Base-by-base conservation (phyloP, 2,888 invertebrate species). In the Athrips mouffetella region DNA sequence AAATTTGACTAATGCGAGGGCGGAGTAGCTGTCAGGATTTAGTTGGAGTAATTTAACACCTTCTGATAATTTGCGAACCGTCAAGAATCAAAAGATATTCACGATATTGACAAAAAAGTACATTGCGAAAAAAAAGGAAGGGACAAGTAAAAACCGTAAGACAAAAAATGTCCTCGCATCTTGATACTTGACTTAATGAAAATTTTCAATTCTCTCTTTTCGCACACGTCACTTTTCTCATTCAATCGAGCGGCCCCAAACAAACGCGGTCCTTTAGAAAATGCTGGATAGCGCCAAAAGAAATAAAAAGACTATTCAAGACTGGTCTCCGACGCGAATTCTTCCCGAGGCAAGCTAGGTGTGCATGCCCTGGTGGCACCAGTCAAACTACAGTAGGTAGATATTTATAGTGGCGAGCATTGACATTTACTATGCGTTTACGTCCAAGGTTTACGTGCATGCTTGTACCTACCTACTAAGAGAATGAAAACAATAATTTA, bases 311-410 rank as follows among this genome's bases (percentile, higher is more conserved):
- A 73, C 62, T n/a, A 2, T 60, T 58, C 59, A 59, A 72, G 69
- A 70, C 72, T 63, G 49, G 59, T 58, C 73, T 58, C 85, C 85
- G 79, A 84, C 85, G 77, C 80, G 66, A 83, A 86, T 86, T 80
- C 84, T 76, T 60, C 60, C 41, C 68, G 67, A 67, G 62, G 70
- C 72, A 64, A 57, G 45, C 57, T 58, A 57, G 53, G 51, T 46
- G 52, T 54, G 47, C 47, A 51, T 50, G 49, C 54, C 27, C 27
- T 42, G 29, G 29, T 40, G 25, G 25, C 40, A 40, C 40, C 40
- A 21, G 40, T 40, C 40, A 40, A 15, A 23, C 40, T 10, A 23
- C 40, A 33, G 13, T 41, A 41, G 8, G 35, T 42, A 41, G 13
- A 23, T 25, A 33, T 13, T n/a, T 37, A 37, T 37, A 40, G 23